Conservation (phyloP, 2,888 invertebrate species). For the Parascotia fuliginaria region DNA sequence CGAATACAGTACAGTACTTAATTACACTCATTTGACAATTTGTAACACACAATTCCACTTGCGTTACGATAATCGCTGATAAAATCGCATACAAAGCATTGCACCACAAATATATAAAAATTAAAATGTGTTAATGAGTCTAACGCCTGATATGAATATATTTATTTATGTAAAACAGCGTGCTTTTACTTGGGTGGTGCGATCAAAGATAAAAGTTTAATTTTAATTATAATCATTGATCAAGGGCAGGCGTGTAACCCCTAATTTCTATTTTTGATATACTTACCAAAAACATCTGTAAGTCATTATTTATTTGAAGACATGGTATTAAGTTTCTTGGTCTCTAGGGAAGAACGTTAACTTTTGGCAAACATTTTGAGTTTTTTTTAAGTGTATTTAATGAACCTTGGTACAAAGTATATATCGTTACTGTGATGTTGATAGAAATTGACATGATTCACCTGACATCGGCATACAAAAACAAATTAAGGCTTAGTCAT, state of each 20-base stretch:
- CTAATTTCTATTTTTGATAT: conserved; percentile 80
- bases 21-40: too few species aligned
- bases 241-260: conserved; percentile 72
- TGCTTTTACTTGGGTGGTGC: conserved; percentile 74
- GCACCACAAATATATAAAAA: conserved; percentile 27
- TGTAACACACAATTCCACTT: too few species aligned
- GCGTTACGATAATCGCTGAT: conserved; percentile 38
- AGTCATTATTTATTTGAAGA: conserved; percentile 73
- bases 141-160: conserved; percentile 34
- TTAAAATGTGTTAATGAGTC: conserved; percentile 32
- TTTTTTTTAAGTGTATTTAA: neutral
- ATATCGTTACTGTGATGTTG: too few species aligned
- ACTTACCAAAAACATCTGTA: conserved; percentile 69
- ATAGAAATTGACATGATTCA: too few species aligned
- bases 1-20: too few species aligned
- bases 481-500: too few species aligned
- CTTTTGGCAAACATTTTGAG: neutral
- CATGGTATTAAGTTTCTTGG: conserved; percentile 49
- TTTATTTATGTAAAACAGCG: conserved; percentile 49
- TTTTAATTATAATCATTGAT: conserved; percentile 77
- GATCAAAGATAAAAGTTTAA: conserved; percentile 71
- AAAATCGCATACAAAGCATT: conserved; percentile 27
- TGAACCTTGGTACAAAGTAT: too few species aligned
- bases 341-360: conserved; percentile 9
- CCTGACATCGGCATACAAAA: too few species aligned